These are phyloP conservation scores for Uropsilus gracilis DNA, from an alignment of 2,113 vertebrate species.

Conservation along the genomic window DNA sequence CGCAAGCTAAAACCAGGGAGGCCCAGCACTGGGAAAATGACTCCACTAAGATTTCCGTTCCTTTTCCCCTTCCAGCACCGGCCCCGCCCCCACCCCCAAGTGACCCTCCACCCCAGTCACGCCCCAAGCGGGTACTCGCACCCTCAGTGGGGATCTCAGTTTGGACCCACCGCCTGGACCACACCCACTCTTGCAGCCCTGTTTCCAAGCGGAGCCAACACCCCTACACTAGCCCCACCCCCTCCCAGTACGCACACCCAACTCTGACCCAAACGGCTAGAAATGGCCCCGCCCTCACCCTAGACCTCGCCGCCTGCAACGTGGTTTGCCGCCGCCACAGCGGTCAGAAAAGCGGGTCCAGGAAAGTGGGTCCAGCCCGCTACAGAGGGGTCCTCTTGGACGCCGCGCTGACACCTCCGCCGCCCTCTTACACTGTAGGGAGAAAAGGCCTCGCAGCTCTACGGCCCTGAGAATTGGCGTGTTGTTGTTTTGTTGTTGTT, in stretches of 20 bases:
- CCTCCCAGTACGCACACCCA: not conserved
- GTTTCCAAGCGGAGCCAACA: not conserved
- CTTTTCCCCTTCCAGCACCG: not conserved
- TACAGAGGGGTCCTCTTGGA: no score
- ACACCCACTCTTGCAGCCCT: not conserved
- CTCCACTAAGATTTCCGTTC: not conserved
- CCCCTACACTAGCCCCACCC: not conserved
- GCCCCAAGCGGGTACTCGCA: not conserved
- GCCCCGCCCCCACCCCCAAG: no score
- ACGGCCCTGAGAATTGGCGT: not conserved
- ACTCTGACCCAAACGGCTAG: not conserved
- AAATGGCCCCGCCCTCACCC: not conserved
- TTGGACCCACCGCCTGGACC: not conserved
- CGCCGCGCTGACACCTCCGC: not conserved
- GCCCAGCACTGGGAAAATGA: not conserved
- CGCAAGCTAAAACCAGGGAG: not conserved
- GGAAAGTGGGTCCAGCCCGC: not conserved
- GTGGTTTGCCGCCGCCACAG: not conserved
- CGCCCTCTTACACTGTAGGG: no score
- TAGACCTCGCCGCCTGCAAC: not conserved
- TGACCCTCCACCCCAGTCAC: not conserved
- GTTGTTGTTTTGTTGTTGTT: not conserved
- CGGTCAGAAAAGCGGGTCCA: not conserved
- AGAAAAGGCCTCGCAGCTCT: not conserved
- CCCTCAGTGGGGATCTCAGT: not conserved